Base-by-base conservation (phyloP, 2,113 vertebrate species). In the Vidua chalybeata region DNA sequence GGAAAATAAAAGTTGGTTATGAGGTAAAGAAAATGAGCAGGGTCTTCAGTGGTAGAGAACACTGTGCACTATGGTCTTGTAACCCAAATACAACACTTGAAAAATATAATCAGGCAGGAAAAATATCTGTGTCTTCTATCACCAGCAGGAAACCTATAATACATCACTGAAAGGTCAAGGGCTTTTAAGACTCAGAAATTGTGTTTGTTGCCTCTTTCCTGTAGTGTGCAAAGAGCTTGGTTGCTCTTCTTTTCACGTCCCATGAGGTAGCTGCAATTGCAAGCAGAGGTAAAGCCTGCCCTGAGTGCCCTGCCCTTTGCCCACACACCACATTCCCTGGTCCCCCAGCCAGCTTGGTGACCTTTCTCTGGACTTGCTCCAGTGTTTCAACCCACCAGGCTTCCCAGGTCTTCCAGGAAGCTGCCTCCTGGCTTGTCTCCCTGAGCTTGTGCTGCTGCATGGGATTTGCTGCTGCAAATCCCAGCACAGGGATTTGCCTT, bases 281-380 rank as follows among this genome's bases (percentile, higher is more conserved):
- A 37, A 63, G 39, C 68, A 62, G 26, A 2, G 3, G 6, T 31
- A 28, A 79, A 20, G 26, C 35, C 41, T 58, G 9, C 5, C 17
- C 11, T 66, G 35, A 35, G 35, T 35, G 35, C 35, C 35, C 41
- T 58, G 9, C 5, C 17, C 11, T 66, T 35, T 78, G 15, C 21
- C 30, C 6, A 3, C n/a, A 13, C 2, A 1, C 26, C 5, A 8
- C 10, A 10, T 35, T 35, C 1, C 0, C 49, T 35, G 72, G 13
- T 16, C 7, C 31, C 30, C 28, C 6, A 9, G 22, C n/a, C 75
- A 46, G 12, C 23, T 20, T 52, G 30, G 33, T 21, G 35, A 66
- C 37, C 15, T 20, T 59, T 7, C 37, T 5, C 45, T 69, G 68
- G n/a, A 11, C 58, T 80, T 76, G 15, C 27, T 62, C 45, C 48